phyloP scores from a whole-genome alignment of 2,113 vertebrate species.

The Apistogramma diplotaenia region DNA sequence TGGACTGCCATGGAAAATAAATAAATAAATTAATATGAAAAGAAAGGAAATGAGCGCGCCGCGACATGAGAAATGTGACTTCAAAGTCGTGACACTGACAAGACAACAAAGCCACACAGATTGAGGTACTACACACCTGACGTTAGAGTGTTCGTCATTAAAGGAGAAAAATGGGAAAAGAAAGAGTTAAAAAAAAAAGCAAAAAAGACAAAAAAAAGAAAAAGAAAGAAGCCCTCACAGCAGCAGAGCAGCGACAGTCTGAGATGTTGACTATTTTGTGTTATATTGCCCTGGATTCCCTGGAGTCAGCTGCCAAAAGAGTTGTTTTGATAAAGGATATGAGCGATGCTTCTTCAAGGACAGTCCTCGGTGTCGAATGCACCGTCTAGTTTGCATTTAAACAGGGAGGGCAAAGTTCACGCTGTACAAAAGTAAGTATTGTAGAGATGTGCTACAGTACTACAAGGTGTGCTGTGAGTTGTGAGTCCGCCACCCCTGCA shows the following conservation, averaged over 20 bases:
- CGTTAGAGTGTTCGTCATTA: slow-evolving; percentile 60
- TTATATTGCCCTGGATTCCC: slow-evolving; percentile 64
- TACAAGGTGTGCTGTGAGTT: not conserved
- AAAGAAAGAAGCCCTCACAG: slow-evolving; percentile 3
- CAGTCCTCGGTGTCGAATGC: slow-evolving; percentile 5
- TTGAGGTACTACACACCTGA: slow-evolving; percentile 59
- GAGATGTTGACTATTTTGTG: slow-evolving; percentile 60
- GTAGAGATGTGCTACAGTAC: not conserved
- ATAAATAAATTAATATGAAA: slow-evolving; percentile 41
- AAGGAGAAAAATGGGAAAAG: slow-evolving; percentile 52
- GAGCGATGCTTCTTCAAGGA: slow-evolving; percentile 50
- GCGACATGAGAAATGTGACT: slow-evolving; percentile 58
- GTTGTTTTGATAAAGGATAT: slow-evolving; percentile 64
- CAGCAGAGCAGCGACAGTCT: slow-evolving; percentile 37
- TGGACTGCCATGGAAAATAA: slow-evolving; percentile 50
- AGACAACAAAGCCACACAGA: slow-evolving; percentile 66
- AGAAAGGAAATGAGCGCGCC: slow-evolving; percentile 47
- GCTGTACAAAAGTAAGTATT: not conserved
- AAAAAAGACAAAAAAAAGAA: not conserved
- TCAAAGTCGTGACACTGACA: slow-evolving; percentile 67
- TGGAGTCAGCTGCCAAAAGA: slow-evolving; percentile 43
- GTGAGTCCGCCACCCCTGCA: not conserved
- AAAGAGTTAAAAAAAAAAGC: slow-evolving; percentile 2
- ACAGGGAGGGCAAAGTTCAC: slow-evolving; percentile 36
- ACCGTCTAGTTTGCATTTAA: slow-evolving; percentile 16